Conservation (phyloP, 2,797 vertebrate genomes). For the Dallia pectoralis region DNA sequence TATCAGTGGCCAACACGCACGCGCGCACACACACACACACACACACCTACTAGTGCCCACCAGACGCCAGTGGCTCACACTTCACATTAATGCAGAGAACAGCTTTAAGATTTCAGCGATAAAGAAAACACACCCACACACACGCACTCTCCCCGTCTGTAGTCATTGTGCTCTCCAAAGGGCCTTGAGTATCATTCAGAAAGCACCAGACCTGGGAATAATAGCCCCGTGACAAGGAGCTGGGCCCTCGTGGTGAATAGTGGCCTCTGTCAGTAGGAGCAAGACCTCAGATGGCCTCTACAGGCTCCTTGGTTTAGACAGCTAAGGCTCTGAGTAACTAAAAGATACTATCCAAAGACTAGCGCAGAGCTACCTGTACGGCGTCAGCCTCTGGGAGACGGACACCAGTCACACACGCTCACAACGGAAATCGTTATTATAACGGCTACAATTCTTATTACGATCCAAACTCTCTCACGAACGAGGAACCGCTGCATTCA, state of each 20-base stretch:
- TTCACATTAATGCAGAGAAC: conserved; percentile 52
- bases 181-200: conserved; percentile 3
- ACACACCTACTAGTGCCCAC: conserved; percentile 14
- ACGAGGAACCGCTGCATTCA: conserved; percentile 76
- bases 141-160: conserved; percentile 12
- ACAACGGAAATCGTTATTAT: conserved; percentile 43
- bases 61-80: conserved; percentile 19
- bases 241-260: not conserved
- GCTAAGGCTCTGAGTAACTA: conserved; percentile 27
- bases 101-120: conserved; percentile 37
- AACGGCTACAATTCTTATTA: conserved; percentile 50
- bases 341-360: conserved; percentile 62
- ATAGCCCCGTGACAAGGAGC: not conserved
- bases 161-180: conserved; percentile 25
- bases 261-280: not conserved
- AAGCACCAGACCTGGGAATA: conserved; percentile 1
- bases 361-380: conserved; percentile 26
- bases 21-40: conserved; percentile 1
- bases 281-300: not conserved
- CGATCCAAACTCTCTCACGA: conserved; percentile 48
- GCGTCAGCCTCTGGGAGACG: conserved; percentile 41
- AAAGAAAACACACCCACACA: conserved; percentile 10
- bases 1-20: conserved; percentile 41
- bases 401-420: conserved; percentile 50
- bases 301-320: conserved; percentile 38